Evolutionary conservation across 1,140 invertebrate genomes (phyloP).

Genomic region (Temnothorax curvispinosus): DNA sequence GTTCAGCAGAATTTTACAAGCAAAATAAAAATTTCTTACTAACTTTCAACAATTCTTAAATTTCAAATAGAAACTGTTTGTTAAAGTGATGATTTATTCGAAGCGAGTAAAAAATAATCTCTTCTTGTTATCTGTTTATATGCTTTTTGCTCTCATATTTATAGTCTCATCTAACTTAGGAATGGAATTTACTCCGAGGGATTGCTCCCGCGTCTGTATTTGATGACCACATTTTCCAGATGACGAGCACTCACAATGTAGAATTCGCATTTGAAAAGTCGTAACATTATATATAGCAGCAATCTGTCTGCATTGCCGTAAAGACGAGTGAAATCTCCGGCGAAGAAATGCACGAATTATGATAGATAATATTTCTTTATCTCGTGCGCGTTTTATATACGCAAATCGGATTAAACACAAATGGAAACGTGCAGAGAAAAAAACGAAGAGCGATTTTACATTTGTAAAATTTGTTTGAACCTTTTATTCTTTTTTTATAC

Average conservation of each 20-base stretch:
- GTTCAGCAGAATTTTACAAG: not conserved
- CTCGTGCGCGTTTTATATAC: not conserved
- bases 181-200: not conserved
- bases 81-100: not conserved
- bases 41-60: not conserved
- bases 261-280: not conserved
- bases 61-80: not conserved
- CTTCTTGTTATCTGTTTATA: not conserved
- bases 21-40: not conserved
- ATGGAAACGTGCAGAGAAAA: constrained; percentile 3
- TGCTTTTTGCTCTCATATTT: not conserved
- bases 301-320: constrained; percentile 3
- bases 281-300: constrained; percentile 10
- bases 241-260: not conserved
- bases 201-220: not conserved
- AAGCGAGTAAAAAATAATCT: not conserved
- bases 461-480: not conserved
- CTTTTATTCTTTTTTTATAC: not conserved
- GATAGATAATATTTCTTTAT: constrained; percentile 35
- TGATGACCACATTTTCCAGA: not conserved
- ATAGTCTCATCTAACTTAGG: constrained; percentile 21
- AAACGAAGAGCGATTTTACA: not conserved
- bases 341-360: constrained; percentile 4
- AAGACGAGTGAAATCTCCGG: not conserved
- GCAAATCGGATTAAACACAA: constrained; percentile 5